phyloP scores from a whole-genome alignment of 2,888 invertebrate species.

The Metellina segmentata region DNA sequence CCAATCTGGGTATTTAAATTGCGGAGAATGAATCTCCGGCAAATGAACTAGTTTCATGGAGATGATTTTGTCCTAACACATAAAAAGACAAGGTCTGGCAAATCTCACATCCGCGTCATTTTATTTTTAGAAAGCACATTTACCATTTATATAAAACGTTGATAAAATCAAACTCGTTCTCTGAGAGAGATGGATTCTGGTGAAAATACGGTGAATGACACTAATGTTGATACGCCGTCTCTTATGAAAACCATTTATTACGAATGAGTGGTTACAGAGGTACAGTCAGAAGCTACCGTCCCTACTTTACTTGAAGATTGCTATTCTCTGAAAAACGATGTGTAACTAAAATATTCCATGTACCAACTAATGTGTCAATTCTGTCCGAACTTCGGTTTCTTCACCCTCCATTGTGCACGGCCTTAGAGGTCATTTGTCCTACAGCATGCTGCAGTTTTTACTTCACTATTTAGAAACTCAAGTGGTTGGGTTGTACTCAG shows the following conservation, averaged over 20 bases:
- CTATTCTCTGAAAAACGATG: neutral
- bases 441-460: neutral
- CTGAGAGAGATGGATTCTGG: neutral
- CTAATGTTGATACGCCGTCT: neutral
- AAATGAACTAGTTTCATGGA: too few species aligned
- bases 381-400: neutral
- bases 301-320: neutral
- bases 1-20: neutral
- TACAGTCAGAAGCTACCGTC: neutral
- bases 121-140: too few species aligned
- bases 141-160: too few species aligned
- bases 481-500: too few species aligned
- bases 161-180: neutral
- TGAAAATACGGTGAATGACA: neutral
- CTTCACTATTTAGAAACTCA: neutral
- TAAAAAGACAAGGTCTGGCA: too few species aligned
- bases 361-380: neutral
- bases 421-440: too few species aligned
- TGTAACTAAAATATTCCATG: neutral
- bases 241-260: neutral
- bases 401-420: neutral
- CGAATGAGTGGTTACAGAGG: neutral
- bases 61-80: too few species aligned
- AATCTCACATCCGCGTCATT: too few species aligned
- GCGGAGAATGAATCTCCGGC: too few species aligned